Conservation (phyloP, 2,113 vertebrate species). For the Phrynosoma blainvillii region DNA sequence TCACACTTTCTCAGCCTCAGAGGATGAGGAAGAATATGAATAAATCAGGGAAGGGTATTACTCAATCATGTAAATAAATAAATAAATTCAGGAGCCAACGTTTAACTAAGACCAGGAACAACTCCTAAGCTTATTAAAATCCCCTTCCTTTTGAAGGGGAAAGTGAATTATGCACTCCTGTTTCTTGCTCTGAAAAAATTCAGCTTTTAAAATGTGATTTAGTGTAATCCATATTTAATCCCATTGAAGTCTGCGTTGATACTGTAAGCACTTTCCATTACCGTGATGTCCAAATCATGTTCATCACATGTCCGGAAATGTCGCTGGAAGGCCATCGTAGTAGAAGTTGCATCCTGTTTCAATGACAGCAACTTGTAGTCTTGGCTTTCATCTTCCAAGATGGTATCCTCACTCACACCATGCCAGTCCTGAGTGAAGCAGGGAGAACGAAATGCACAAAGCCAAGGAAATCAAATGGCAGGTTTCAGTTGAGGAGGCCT, state of each 20-base stretch:
- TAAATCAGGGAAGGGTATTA: no score
- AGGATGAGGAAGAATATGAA: no score
- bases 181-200: no score
- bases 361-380: conserved; percentile 77
- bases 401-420: conserved; percentile 57
- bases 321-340: conserved; percentile 73
- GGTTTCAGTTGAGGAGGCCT: not conserved
- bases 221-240: no score
- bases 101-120: no score
- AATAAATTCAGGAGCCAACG: no score
- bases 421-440: conserved; percentile 74
- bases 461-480: not conserved
- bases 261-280: conserved; percentile 50
- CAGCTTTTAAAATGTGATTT: not conserved
- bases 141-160: no score
- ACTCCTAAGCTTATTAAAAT: no score
- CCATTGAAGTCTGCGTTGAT: not conserved
- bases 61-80: no score
- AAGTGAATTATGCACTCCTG: no score
- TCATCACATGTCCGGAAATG: conserved; percentile 74
- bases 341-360: conserved; percentile 70
- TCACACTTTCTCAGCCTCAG: no score
- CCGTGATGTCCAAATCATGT: conserved; percentile 76
- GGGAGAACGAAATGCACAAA: not conserved
- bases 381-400: conserved; percentile 77